phyloP scores from a whole-genome alignment of 2,113 vertebrate species.

The Pterocles burchelli region DNA sequence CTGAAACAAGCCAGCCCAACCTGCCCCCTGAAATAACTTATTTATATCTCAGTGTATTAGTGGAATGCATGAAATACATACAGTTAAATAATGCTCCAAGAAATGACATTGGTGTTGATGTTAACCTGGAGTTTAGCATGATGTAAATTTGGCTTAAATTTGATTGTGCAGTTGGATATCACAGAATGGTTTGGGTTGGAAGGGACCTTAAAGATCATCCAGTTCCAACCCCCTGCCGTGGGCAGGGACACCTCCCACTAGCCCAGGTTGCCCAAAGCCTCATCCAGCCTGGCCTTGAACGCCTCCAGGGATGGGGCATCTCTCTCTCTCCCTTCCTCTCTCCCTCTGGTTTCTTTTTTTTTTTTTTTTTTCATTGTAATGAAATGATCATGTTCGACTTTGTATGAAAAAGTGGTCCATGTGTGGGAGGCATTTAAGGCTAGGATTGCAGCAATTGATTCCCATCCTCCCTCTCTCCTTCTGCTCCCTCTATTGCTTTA shows the following conservation, averaged over 20 bases:
- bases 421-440: background rate
- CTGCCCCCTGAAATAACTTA: background rate
- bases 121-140: fast-evolving
- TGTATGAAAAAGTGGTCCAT: fast-evolving
- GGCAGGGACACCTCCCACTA: too few species aligned
- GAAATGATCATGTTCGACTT: background rate
- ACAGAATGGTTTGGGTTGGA: too few species aligned
- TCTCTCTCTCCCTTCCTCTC: background rate
- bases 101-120: background rate
- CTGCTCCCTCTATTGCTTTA: background rate
- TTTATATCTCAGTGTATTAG: background rate
- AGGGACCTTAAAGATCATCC: too few species aligned
- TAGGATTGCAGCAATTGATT: background rate
- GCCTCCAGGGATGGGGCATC: too few species aligned
- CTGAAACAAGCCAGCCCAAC: background rate
- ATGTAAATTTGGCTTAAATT: background rate
- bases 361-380: background rate
- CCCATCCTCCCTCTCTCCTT: background rate
- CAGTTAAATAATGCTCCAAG: background rate
- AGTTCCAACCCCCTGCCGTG: too few species aligned
- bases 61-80: background rate
- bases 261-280: too few species aligned
- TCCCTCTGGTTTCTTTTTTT: too few species aligned
- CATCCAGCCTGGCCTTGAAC: too few species aligned
- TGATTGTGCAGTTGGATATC: background rate